Percentiles rank a stretch among this genome's conserved stretches.
Evolutionary conservation across 1,140 invertebrate genomes (phyloP).

Genomic region (Tyrophagus putrescentiae): DNA sequence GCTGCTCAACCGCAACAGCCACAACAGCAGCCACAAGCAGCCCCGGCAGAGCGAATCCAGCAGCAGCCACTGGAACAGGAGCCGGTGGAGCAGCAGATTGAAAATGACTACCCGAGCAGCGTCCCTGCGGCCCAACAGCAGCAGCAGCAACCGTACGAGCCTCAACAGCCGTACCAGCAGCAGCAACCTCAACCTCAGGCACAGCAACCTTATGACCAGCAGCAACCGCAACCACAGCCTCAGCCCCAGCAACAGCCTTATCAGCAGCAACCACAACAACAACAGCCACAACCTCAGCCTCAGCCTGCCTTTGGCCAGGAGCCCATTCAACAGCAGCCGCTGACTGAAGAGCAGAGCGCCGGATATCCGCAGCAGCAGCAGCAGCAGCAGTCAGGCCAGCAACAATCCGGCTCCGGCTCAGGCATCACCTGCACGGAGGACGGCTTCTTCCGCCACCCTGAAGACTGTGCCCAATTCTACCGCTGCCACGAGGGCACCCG

Average conservation of each 20-base stretch:
- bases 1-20: conserved; percentile 1
- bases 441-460: conserved; percentile 48
- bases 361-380: background rate
- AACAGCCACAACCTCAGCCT: conserved; percentile 12
- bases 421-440: conserved; percentile 36
- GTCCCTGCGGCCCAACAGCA: background rate
- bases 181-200: background rate
- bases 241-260: background rate
- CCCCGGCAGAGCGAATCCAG: background rate
- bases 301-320: conserved; percentile 11
- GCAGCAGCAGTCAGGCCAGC: too few relatives aligned
- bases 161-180: background rate
- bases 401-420: background rate
- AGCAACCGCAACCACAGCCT: background rate
- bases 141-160: background rate
- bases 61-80: background rate
- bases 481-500: conserved; percentile 45
- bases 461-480: conserved; percentile 39
- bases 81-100: background rate
- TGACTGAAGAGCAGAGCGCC: background rate
- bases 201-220: background rate
- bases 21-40: conserved; percentile 7
- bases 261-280: background rate
- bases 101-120: background rate
- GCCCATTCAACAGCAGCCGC: background rate